Percentiles rank a stretch among this genome's conserved stretches.
These are phyloP conservation scores for Poecilia wingei DNA, from an alignment of 2,797 vertebrate species.

Conservation along the genomic window DNA sequence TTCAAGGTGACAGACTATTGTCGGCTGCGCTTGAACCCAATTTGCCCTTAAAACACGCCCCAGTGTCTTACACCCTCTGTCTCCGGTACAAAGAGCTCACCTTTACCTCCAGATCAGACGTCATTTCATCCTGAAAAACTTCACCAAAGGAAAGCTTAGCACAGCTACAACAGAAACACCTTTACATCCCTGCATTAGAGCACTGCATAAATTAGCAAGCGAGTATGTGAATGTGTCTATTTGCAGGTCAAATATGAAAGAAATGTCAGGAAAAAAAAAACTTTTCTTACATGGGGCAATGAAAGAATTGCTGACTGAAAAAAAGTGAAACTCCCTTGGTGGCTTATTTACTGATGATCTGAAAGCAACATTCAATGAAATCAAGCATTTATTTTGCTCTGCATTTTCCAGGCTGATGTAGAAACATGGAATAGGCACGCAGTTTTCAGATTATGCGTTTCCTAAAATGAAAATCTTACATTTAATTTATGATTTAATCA, in stretches of 20 bases:
- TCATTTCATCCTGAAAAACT: slow-evolving; percentile 51
- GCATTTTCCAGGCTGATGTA: background rate
- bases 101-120: slow-evolving; percentile 60
- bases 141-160: slow-evolving; percentile 54
- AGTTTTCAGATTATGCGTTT: background rate
- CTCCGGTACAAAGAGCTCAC: slow-evolving; percentile 52
- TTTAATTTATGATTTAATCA: background rate
- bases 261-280: background rate
- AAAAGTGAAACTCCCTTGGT: background rate
- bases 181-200: slow-evolving; percentile 36
- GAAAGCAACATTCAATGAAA: background rate
- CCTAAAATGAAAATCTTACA: background rate
- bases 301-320: background rate
- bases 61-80: slow-evolving; percentile 33
- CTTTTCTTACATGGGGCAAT: background rate
- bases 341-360: background rate
- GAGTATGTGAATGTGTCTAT: slow-evolving; percentile 21
- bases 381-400: background rate
- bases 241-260: background rate
- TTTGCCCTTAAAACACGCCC: slow-evolving; percentile 52
- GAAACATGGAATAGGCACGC: background rate
- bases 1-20: slow-evolving; percentile 68
- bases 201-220: slow-evolving; percentile 11
- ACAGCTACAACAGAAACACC: slow-evolving; percentile 21
- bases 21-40: slow-evolving; percentile 34